Evolutionary conservation across 2,888 invertebrate genomes (phyloP).

Genomic region (Himalopsyche kuldschensis): DNA sequence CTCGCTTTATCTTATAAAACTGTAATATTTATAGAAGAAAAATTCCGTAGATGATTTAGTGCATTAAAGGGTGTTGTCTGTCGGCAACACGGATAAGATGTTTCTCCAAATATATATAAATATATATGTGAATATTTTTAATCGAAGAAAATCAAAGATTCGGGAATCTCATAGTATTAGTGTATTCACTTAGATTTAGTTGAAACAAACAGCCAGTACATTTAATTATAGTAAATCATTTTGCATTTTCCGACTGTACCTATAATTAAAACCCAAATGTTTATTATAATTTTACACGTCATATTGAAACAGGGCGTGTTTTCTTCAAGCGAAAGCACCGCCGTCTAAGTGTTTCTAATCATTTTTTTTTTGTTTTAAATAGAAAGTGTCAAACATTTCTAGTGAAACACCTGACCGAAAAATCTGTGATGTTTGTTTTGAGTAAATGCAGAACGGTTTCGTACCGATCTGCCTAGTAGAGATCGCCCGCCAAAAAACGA

Average conservation of each 20-base stretch:
- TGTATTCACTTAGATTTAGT: conserved; percentile 15
- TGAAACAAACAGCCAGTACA: conserved; percentile 27
- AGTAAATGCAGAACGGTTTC: background rate
- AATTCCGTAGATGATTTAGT: conserved; percentile 34
- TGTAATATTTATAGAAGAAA: conserved; percentile 25
- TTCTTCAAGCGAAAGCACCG: background rate
- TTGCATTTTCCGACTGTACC: conserved; percentile 26
- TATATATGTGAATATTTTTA: conserved; percentile 30
- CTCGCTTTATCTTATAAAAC: conserved; percentile 38
- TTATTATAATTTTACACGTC: background rate
- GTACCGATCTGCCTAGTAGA: background rate
- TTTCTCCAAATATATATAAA: background rate
- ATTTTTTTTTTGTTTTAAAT: background rate
- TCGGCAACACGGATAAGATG: background rate
- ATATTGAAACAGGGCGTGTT: background rate
- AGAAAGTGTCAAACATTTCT: background rate
- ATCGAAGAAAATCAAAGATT: conserved; percentile 28
- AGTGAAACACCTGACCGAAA: background rate
- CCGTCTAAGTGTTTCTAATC: background rate
- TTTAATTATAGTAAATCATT: conserved; percentile 18
- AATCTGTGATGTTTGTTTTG: background rate
- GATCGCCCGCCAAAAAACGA: background rate
- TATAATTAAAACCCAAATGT: background rate
- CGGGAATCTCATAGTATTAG: conserved; percentile 27
- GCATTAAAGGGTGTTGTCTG: conserved; percentile 13